phyloP scores from a whole-genome alignment of 2,888 invertebrate species.

The Brachypalpus laphriformis region DNA sequence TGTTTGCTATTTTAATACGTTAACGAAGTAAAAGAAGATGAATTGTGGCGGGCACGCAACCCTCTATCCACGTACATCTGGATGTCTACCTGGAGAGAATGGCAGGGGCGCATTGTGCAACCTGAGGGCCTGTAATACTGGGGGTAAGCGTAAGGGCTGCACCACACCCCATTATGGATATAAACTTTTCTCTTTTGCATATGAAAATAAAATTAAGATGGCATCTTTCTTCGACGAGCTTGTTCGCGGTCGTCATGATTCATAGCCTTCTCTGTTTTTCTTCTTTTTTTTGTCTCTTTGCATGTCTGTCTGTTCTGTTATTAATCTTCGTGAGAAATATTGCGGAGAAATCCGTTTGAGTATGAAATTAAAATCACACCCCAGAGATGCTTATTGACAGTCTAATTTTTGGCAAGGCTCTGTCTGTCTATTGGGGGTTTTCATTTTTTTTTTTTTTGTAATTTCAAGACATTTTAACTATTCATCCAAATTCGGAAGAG shows the following conservation, averaged over 20 bases:
- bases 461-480: conserved; percentile 56
- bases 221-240: conserved; percentile 42
- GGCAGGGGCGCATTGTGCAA: neutral
- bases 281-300: conserved; percentile 1
- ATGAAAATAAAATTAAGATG: conserved; percentile 66
- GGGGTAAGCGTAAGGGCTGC: neutral
- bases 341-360: conserved; percentile 79
- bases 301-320: conserved; percentile 47
- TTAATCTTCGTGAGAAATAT: conserved; percentile 74
- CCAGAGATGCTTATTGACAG: conserved; percentile 77
- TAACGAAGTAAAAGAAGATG: conserved; percentile 73
- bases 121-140: neutral
- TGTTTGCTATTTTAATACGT: conserved; percentile 73
- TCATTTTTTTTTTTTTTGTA: conserved; percentile 12
- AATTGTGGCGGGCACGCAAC: conserved; percentile 46
- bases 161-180: conserved; percentile 15
- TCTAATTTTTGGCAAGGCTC: conserved; percentile 33
- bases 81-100: conserved; percentile 40
- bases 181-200: conserved; percentile 58
- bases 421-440: neutral
- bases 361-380: conserved; percentile 83
- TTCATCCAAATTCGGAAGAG: conserved; percentile 47
- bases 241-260: conserved; percentile 56
- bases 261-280: conserved; percentile 19
- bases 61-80: conserved; percentile 11